Conservation (phyloP, 2,888 invertebrate genomes). For the Metellina segmentata region DNA sequence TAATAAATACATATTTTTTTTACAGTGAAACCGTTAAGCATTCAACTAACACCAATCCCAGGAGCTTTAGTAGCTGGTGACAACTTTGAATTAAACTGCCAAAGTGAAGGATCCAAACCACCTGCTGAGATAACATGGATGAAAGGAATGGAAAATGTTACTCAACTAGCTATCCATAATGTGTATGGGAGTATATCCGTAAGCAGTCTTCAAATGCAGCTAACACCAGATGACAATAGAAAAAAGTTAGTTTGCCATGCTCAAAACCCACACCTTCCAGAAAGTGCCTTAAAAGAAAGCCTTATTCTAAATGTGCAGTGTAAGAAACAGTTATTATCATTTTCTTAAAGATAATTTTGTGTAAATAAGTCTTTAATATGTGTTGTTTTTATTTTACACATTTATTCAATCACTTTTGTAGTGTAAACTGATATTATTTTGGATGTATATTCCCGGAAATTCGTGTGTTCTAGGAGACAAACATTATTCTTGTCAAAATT, state of each 20-base stretch:
- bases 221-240: constrained; percentile 78
- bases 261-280: constrained; percentile 78
- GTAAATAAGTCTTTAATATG: no score
- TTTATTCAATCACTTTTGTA: no score
- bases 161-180: constrained; percentile 72
- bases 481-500: no score
- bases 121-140: constrained; percentile 77
- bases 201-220: constrained; percentile 77
- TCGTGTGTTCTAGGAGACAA: no score
- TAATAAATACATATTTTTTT: background rate
- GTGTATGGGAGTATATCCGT: constrained; percentile 78
- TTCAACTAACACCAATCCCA: constrained; percentile 60
- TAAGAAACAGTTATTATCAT: constrained; percentile 67
- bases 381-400: no score
- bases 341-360: background rate
- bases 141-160: constrained; percentile 72
- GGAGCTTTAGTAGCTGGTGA: constrained; percentile 68
- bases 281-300: constrained; percentile 78
- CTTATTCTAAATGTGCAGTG: constrained; percentile 78
- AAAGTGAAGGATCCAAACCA: constrained; percentile 77
- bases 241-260: constrained; percentile 78
- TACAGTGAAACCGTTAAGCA: constrained; percentile 73
- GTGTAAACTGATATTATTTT: no score
- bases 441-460: no score
- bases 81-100: constrained; percentile 75